These are phyloP conservation scores for Heterotis niloticus DNA, from an alignment of 2,113 vertebrate species.

Conservation along the genomic window DNA sequence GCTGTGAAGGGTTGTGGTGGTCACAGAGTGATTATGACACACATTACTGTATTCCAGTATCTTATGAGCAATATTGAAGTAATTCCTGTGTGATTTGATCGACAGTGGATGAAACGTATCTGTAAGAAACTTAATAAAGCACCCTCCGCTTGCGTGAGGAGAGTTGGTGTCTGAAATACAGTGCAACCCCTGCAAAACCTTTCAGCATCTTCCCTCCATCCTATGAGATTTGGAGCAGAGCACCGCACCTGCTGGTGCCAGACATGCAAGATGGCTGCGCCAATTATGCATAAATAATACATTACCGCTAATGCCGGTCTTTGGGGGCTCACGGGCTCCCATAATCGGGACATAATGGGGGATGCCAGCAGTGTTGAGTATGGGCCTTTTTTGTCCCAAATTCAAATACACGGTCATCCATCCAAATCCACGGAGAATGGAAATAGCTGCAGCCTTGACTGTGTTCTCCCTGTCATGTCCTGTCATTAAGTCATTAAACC, in stretches of 20 bases:
- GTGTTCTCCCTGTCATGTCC: constrained; percentile 26
- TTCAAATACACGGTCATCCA: constrained; percentile 29
- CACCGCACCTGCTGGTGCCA: constrained; percentile 42
- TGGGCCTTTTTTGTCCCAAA: constrained; percentile 24
- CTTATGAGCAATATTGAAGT: no score
- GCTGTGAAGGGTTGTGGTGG: no score
- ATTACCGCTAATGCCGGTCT: constrained; percentile 34
- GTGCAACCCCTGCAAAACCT: constrained; percentile 22
- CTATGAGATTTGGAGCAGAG: constrained; percentile 30
- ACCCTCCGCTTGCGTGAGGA: background rate
- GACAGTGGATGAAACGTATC: no score
- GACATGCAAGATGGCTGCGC: constrained; percentile 39
- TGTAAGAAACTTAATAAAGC: background rate
- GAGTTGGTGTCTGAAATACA: constrained; percentile 31
- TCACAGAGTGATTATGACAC: no score
- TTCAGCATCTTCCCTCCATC: constrained; percentile 43
- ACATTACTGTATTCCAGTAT: no score
- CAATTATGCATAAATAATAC: constrained; percentile 48
- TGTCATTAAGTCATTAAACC: constrained; percentile 46
- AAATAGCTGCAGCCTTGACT: constrained; percentile 16
- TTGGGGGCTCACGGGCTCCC: background rate
- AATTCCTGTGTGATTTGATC: no score
- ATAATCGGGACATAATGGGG: background rate
- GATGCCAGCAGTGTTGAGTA: constrained; percentile 3
- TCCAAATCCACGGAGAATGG: constrained; percentile 13